These are phyloP conservation scores for Heliconius himera DNA, from an alignment of 1,140 invertebrate genomes.

Conservation along the genomic window DNA sequence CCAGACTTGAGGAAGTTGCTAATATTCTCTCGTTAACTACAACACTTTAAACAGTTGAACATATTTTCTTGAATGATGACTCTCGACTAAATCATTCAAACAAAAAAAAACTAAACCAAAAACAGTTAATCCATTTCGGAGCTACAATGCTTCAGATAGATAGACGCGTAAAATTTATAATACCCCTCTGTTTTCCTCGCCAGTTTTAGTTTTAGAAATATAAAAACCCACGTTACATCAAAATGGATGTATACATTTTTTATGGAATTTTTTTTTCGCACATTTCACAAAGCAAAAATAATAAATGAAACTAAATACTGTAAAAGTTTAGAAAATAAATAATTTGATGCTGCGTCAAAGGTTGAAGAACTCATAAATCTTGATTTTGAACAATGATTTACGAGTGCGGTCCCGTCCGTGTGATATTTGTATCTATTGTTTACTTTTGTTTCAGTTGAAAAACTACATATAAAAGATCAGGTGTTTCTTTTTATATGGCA, in stretches of 20 bases:
- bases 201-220: too few relatives aligned
- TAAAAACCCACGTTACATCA: neutral
- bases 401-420: neutral
- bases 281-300: neutral
- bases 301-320: neutral
- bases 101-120: too few relatives aligned
- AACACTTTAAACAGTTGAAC: too few relatives aligned
- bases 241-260: neutral
- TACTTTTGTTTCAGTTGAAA: neutral
- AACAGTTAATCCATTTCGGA: too few relatives aligned
- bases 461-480: neutral
- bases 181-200: too few relatives aligned
- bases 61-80: too few relatives aligned
- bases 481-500: neutral
- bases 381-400: slow-evolving; percentile 1
- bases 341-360: neutral
- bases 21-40: too few relatives aligned
- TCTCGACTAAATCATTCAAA: too few relatives aligned
- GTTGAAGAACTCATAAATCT: slow-evolving; percentile 6
- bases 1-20: too few relatives aligned
- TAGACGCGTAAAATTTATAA: too few relatives aligned
- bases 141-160: too few relatives aligned
- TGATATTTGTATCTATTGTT: neutral
- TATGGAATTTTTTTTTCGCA: neutral
- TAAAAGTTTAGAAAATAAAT: slow-evolving; percentile 4